Evolutionary conservation across 2,797 vertebrate species (phyloP).

Genomic region (Glyptemys insculpta): DNA sequence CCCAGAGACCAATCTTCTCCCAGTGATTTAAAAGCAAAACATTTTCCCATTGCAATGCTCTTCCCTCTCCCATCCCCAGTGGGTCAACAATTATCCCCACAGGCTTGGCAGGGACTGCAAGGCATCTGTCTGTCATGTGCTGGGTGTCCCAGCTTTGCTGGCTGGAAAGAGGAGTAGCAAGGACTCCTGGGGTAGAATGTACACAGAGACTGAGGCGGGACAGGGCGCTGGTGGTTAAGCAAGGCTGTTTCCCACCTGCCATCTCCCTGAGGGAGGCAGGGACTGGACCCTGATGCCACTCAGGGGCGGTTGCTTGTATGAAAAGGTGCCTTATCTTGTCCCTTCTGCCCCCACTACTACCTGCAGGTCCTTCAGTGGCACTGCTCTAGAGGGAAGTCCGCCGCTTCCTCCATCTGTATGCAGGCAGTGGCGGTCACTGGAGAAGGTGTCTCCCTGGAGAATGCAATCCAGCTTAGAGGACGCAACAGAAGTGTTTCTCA

Average conservation of each 20-base stretch:
- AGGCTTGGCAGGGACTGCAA: not conserved
- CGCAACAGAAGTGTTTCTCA: not conserved
- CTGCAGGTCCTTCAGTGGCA: not conserved
- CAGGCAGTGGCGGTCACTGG: not conserved
- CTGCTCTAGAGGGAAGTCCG: not conserved
- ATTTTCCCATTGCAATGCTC: not conserved
- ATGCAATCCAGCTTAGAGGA: not conserved
- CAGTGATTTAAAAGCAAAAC: not conserved
- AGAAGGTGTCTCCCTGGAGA: not conserved
- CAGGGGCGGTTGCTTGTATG: not conserved
- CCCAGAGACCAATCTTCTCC: not conserved
- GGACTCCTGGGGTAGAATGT: not conserved
- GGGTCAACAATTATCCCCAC: not conserved
- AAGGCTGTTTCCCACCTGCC: not conserved
- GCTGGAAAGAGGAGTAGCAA: too few relatives aligned
- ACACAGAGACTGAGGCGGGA: not conserved
- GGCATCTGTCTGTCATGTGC: not conserved
- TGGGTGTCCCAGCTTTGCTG: not conserved
- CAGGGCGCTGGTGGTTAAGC: not conserved
- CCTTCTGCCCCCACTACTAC: not conserved
- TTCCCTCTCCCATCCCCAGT: not conserved
- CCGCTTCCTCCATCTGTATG: not conserved
- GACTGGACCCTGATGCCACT: not conserved
- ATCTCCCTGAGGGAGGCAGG: not conserved
- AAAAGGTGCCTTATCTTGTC: not conserved